Evolutionary conservation across 2,797 vertebrate species (phyloP).

Genomic region (Tolypeutes matacus): DNA sequence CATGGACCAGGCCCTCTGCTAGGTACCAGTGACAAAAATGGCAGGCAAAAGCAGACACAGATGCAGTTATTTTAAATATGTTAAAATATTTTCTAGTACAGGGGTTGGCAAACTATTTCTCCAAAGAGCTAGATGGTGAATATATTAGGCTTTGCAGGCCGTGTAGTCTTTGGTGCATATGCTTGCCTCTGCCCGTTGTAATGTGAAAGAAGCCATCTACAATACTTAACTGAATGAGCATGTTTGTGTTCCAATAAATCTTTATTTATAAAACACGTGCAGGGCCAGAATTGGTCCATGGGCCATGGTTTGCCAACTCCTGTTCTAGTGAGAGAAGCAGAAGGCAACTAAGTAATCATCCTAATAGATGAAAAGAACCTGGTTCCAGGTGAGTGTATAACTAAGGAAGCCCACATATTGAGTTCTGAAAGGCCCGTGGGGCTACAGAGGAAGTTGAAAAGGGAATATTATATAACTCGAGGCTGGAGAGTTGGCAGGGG

Average conservation of each 20-base stretch:
- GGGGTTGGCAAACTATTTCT: background rate
- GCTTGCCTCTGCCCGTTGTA: background rate
- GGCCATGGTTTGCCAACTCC: background rate
- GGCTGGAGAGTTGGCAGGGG: background rate
- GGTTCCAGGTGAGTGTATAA: background rate
- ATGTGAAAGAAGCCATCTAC: background rate
- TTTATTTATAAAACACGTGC: background rate
- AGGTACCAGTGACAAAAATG: background rate
- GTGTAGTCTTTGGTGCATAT: background rate
- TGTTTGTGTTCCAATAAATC: background rate
- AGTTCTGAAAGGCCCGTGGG: background rate
- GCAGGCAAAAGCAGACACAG: background rate
- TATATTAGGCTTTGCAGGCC: background rate
- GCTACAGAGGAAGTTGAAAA: background rate
- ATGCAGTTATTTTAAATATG: no score
- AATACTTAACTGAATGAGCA: background rate
- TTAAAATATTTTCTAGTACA: background rate
- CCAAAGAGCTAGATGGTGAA: background rate
- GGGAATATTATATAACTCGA: background rate
- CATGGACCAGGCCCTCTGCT: background rate
- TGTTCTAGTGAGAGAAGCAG: background rate
- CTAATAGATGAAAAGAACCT: background rate
- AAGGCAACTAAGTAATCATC: background rate
- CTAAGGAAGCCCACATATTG: background rate
- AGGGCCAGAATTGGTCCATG: background rate